Evolutionary conservation across 2,888 invertebrate species (phyloP).

Genomic region (Sipunculus nudus): DNA sequence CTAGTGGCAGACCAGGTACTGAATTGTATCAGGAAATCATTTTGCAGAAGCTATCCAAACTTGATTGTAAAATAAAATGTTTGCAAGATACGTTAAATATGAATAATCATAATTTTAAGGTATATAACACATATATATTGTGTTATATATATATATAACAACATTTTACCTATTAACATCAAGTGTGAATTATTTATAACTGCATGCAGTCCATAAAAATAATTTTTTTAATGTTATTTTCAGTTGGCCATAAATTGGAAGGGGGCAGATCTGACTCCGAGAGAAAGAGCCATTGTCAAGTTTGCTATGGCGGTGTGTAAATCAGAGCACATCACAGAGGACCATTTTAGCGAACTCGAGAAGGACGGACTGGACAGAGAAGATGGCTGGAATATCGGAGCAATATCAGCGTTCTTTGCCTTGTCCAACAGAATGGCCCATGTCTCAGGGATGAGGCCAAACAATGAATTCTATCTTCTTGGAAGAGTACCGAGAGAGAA

Average conservation of each 20-base stretch:
- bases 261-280: slow-evolving; percentile 47
- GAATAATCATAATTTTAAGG: too few relatives aligned
- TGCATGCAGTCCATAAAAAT: not conserved
- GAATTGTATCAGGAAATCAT: too few relatives aligned
- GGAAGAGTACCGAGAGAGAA: slow-evolving; percentile 45
- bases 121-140: too few relatives aligned
- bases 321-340: slow-evolving; percentile 44
- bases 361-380: slow-evolving; percentile 48
- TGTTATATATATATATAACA: too few relatives aligned
- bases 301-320: slow-evolving; percentile 51
- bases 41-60: too few relatives aligned
- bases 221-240: not conserved
- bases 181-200: not conserved
- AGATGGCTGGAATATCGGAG: slow-evolving; percentile 59
- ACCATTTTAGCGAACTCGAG: slow-evolving; percentile 43
- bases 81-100: not conserved
- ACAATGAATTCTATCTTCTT: slow-evolving; percentile 55
- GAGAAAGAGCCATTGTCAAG: slow-evolving; percentile 52
- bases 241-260: slow-evolving; percentile 54
- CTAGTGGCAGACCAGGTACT: slow-evolving; percentile 57
- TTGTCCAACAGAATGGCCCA: slow-evolving; percentile 58
- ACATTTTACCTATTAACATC: too few relatives aligned
- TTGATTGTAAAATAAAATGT: too few relatives aligned
- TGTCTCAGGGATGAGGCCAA: slow-evolving; percentile 50
- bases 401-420: slow-evolving; percentile 52